A percentile compares a stretch with the other conserved stretches of the same genome.
phyloP scores from a whole-genome alignment of 1,140 invertebrate species.

The Pygmarrhopalites habei region DNA sequence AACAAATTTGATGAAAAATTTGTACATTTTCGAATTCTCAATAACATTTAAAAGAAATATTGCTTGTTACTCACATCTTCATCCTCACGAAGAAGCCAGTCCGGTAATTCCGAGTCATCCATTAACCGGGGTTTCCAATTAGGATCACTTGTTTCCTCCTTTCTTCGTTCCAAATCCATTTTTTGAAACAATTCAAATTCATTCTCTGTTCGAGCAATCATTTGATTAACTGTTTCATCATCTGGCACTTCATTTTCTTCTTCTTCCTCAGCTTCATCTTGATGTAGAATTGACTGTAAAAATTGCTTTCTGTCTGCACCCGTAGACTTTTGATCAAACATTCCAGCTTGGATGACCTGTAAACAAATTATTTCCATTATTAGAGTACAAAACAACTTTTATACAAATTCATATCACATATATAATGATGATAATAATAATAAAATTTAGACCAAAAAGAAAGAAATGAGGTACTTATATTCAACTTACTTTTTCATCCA shows the following conservation, averaged over 20 bases:
- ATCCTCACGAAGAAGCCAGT: conserved; percentile 56
- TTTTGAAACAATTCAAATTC: conserved; percentile 61
- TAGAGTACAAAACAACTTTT: neutral
- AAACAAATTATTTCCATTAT: neutral
- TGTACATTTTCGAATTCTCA: too few species aligned
- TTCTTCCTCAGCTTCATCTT: conserved; percentile 53
- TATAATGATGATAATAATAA: neutral
- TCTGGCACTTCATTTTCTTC: conserved; percentile 66
- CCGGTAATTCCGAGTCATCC: conserved; percentile 57
- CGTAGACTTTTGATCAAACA: conserved; percentile 66
- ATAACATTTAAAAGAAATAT: too few species aligned
- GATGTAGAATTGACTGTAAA: conserved; percentile 54
- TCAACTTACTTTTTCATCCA: conserved; percentile 55
- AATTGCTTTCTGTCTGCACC: conserved; percentile 56
- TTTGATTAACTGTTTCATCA: conserved; percentile 66
- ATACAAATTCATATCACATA: neutral
- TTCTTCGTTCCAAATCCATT: conserved; percentile 58
- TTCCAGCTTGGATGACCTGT: conserved; percentile 62
- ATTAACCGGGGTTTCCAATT: conserved; percentile 55
- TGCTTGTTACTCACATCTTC: conserved; percentile 50
- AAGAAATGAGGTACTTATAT: too few species aligned
- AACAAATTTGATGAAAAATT: too few species aligned
- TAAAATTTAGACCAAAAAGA: too few species aligned
- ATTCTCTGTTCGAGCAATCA: conserved; percentile 59
- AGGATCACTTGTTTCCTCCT: conserved; percentile 47